These are phyloP conservation scores for Mungos mungo DNA, from an alignment of 2,113 vertebrate species.

Conservation along the genomic window DNA sequence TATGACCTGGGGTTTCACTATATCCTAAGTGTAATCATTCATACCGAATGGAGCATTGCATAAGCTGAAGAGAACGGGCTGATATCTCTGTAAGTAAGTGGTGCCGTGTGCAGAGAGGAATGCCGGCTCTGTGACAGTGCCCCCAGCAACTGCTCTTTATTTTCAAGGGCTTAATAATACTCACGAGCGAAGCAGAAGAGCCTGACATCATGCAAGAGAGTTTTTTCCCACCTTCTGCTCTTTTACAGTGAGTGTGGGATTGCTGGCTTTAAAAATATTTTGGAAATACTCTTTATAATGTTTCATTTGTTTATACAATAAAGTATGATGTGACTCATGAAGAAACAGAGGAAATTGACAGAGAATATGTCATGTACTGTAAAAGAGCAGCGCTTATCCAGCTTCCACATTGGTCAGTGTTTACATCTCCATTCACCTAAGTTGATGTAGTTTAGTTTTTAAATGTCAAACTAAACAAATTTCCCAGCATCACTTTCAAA, in stretches of 20 bases:
- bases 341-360: neutral
- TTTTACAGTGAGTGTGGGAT: neutral
- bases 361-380: neutral
- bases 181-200: neutral
- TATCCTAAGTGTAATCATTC: neutral
- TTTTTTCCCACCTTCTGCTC: neutral
- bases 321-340: neutral
- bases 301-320: slow-evolving; percentile 7
- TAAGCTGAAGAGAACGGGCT: neutral
- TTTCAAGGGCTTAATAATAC: neutral
- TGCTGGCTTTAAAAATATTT: slow-evolving; percentile 27
- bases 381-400: neutral
- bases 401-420: neutral
- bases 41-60: neutral
- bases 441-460: neutral
- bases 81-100: neutral
- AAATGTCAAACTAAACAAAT: neutral
- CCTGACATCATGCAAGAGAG: neutral
- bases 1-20: neutral
- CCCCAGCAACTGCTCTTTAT: neutral
- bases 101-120: neutral
- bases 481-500: neutral
- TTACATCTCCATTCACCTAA: neutral
- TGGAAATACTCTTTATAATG: neutral
- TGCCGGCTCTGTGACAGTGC: neutral